A percentile compares a stretch with the other conserved stretches of the same genome.
phyloP scores from a whole-genome alignment of 2,888 invertebrate genomes.

The Lochmaea crataegi region DNA sequence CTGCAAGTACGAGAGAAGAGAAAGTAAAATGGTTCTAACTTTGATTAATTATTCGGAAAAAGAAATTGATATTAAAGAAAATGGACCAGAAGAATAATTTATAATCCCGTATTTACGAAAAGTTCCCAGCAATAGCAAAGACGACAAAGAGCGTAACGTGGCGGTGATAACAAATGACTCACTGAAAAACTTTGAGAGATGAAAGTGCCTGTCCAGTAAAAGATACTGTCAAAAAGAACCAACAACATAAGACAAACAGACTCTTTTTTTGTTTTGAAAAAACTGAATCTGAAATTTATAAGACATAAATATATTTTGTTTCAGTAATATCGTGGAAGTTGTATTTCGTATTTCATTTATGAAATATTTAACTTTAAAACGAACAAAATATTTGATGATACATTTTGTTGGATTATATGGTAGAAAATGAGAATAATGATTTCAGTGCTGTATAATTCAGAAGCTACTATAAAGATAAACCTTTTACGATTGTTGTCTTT shows the following conservation, averaged over 20 bases:
- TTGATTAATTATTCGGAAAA: slow-evolving; percentile 25
- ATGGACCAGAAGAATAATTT: slow-evolving; percentile 24
- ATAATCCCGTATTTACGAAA: slow-evolving; percentile 25
- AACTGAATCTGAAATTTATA: slow-evolving; percentile 10
- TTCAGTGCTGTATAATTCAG: not conserved
- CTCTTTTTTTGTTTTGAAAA: slow-evolving; percentile 6
- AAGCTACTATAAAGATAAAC: not conserved
- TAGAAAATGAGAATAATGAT: not conserved
- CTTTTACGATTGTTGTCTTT: too few species aligned
- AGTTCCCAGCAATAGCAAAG: slow-evolving; percentile 7
- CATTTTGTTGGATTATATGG: not conserved
- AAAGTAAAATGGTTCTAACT: slow-evolving; percentile 11
- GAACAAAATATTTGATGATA: not conserved
- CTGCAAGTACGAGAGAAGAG: not conserved
- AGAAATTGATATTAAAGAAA: slow-evolving; percentile 26
- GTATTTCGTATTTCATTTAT: not conserved
- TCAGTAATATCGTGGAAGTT: not conserved
- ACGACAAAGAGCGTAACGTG: slow-evolving; percentile 9
- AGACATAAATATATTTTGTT: not conserved
- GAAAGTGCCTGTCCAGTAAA: slow-evolving; percentile 22
- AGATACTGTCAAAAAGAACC: slow-evolving; percentile 15
- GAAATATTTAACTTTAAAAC: not conserved
- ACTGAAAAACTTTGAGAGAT: slow-evolving; percentile 21
- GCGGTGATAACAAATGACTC: slow-evolving; percentile 22
- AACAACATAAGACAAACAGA: slow-evolving; percentile 16